phyloP scores from a whole-genome alignment of 2,888 invertebrate species.

The Drosophila lutescens region DNA sequence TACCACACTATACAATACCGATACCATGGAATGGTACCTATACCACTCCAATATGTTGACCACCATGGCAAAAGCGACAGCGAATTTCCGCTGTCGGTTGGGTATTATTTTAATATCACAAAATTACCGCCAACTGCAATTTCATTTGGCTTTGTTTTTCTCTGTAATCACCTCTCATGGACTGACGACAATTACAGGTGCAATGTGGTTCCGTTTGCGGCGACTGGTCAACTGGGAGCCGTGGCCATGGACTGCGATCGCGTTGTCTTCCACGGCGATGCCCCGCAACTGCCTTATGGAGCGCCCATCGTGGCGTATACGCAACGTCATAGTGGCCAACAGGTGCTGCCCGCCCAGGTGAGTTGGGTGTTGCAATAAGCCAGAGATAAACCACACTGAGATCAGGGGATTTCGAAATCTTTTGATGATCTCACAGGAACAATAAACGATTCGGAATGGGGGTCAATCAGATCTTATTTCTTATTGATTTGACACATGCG shows the following conservation, averaged over 20 bases:
- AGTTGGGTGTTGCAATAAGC: conserved; percentile 76
- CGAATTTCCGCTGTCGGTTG: conserved; percentile 62
- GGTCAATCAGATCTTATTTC: not conserved
- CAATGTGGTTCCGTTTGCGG: conserved; percentile 85
- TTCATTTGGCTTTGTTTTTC: conserved; percentile 43
- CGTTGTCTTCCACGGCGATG: conserved; percentile 92
- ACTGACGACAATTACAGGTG: conserved; percentile 84
- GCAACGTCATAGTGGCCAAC: conserved; percentile 92
- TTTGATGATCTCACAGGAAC: conserved; percentile 3
- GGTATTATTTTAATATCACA: conserved; percentile 59
- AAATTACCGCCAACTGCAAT: conserved; percentile 47
- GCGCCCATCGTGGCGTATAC: conserved; percentile 92
- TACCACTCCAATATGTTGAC: not conserved
- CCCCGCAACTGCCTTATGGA: conserved; percentile 90
- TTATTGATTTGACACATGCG: not conserved
- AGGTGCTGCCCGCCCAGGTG: conserved; percentile 91
- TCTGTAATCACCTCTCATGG: conserved; percentile 38
- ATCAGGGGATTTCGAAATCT: not conserved
- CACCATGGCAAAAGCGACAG: conserved; percentile 29
- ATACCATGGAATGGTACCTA: too few species aligned
- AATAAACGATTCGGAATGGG: not conserved
- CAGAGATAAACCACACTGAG: not conserved
- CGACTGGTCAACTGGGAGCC: conserved; percentile 85
- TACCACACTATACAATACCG: too few species aligned
- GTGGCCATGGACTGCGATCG: conserved; percentile 93